phyloP scores from a whole-genome alignment of 2,113 vertebrate species.

The Atrichornis clamosus region DNA sequence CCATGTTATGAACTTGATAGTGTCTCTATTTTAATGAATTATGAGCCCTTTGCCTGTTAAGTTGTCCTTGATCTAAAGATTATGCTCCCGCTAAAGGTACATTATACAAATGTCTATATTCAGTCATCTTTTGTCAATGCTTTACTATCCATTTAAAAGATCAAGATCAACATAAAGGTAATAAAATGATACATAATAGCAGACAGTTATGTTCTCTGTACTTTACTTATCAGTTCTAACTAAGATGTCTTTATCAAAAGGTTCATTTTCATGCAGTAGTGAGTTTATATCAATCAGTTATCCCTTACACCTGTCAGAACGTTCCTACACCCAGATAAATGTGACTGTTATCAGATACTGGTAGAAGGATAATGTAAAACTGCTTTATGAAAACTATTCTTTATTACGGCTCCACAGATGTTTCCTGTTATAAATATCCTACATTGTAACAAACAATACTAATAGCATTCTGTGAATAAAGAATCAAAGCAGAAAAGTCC shows the following conservation, averaged over 20 bases:
- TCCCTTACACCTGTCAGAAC: constrained; percentile 86
- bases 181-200: constrained; percentile 81
- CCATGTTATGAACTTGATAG: constrained; percentile 47
- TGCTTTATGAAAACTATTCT: constrained; percentile 69
- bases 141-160: constrained; percentile 72
- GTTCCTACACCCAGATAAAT: constrained; percentile 82
- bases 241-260: constrained; percentile 81
- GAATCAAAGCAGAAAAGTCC: constrained; percentile 76
- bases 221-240: constrained; percentile 83
- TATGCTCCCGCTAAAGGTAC: constrained; percentile 43
- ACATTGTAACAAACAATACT: constrained; percentile 78
- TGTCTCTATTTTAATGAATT: constrained; percentile 69
- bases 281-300: constrained; percentile 86
- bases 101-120: constrained; percentile 71
- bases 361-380: constrained; percentile 82
- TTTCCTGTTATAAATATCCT: constrained; percentile 79
- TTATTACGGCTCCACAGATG: constrained; percentile 81
- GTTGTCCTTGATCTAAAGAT: constrained; percentile 69
- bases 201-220: constrained; percentile 74
- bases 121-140: constrained; percentile 67
- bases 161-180: constrained; percentile 84
- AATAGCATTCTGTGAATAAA: constrained; percentile 76
- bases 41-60: constrained; percentile 64
- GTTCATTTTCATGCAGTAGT: constrained; percentile 86
- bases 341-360: constrained; percentile 82